Conservation (phyloP, 2,113 vertebrate species). For the Cyanoliseus patagonus region DNA sequence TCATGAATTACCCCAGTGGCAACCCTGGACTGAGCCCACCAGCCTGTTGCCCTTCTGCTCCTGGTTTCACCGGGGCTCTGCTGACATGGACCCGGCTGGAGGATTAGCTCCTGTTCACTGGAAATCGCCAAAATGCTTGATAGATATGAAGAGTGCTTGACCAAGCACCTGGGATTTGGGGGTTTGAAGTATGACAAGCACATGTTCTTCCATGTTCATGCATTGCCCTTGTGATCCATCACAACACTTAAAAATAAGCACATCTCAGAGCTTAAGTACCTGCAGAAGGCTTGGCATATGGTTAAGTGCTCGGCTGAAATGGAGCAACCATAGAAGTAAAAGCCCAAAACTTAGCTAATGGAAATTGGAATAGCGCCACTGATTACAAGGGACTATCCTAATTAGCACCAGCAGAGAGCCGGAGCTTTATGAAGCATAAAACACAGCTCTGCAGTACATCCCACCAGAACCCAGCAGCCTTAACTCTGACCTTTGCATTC, state of each 20-base stretch:
- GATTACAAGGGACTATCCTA: conserved; percentile 36
- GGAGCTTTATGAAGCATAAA: neutral
- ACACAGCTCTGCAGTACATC: neutral
- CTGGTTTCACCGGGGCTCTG: rapidly evolving
- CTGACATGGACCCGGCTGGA: rapidly evolving
- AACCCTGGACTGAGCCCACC: rapidly evolving
- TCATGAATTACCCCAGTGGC: neutral
- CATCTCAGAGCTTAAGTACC: neutral
- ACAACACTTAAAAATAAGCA: neutral
- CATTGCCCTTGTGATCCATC: rapidly evolving
- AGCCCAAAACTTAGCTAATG: conserved; percentile 22
- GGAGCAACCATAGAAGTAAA: neutral
- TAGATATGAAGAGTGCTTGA: neutral
- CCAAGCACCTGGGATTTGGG: neutral
- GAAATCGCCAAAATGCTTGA: neutral
- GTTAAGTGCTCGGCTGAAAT: neutral
- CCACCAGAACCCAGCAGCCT: conserved; percentile 16
- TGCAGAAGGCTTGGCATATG: neutral
- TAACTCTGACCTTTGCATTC: conserved; percentile 1
- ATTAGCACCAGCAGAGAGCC: neutral
- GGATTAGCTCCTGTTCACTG: rapidly evolving
- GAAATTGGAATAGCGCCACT: neutral
- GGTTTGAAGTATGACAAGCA: rapidly evolving
- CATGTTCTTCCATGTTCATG: rapidly evolving
- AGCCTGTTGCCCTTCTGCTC: rapidly evolving